phyloP scores from a whole-genome alignment of 2,797 vertebrate genomes.

The Hippopotamyrus pictus region DNA sequence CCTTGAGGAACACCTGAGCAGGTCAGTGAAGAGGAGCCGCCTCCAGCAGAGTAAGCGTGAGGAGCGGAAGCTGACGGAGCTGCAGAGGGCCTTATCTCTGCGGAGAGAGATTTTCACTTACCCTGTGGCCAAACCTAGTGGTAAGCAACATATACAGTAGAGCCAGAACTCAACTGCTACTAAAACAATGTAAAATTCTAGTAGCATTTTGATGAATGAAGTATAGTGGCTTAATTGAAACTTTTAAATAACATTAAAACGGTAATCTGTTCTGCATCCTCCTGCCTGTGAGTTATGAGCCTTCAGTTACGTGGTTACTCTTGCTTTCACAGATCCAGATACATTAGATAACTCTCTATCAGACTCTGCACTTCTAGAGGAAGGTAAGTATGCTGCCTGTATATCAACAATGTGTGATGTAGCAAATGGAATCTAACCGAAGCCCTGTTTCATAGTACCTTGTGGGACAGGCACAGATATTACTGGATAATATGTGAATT shows the following conservation, averaged over 20 bases:
- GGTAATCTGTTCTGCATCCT: neutral
- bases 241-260: neutral
- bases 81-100: conserved; percentile 71
- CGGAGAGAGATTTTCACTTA: conserved; percentile 12
- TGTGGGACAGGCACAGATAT: neutral
- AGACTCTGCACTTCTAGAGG: conserved; percentile 71
- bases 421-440: neutral
- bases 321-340: conserved; percentile 50
- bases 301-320: conserved; percentile 5
- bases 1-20: conserved; percentile 72
- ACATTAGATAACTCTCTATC: conserved; percentile 77
- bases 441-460: neutral
- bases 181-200: neutral
- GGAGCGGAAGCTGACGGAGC: conserved; percentile 77
- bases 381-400: conserved; percentile 60
- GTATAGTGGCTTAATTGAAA: neutral
- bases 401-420: neutral
- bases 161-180: neutral
- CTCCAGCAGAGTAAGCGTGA: conserved; percentile 70
- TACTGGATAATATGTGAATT: neutral
- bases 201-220: neutral
- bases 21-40: conserved; percentile 75
- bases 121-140: conserved; percentile 41
- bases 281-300: neutral
- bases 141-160: conserved; percentile 43